phyloP scores from a whole-genome alignment of 1,140 invertebrate species.

The Ditylenchus dipsaci region DNA sequence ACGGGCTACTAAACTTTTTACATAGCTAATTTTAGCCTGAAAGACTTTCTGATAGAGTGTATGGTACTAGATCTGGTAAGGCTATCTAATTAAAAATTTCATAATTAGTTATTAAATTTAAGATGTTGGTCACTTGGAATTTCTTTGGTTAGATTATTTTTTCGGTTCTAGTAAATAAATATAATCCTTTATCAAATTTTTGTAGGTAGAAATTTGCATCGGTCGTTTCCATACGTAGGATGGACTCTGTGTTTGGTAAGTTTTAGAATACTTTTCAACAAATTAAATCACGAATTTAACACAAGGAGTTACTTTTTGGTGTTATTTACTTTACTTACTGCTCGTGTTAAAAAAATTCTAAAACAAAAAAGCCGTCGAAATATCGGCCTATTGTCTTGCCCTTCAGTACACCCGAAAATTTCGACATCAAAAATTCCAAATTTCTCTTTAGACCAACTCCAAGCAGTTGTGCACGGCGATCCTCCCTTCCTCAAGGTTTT shows the following conservation, averaged over 20 bases:
- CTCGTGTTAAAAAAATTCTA: too few relatives aligned
- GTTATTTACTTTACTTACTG: too few relatives aligned
- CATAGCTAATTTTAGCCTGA: slow-evolving; percentile 5
- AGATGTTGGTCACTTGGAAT: slow-evolving; percentile 10
- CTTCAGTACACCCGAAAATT: too few relatives aligned
- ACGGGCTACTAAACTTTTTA: too few relatives aligned
- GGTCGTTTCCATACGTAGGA: slow-evolving; percentile 5
- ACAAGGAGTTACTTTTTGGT: too few relatives aligned
- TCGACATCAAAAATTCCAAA: too few relatives aligned
- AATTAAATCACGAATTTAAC: neutral
- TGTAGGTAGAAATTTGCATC: slow-evolving; percentile 9
- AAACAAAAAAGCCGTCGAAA: too few relatives aligned
- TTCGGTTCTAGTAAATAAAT: too few relatives aligned
- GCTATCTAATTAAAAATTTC: too few relatives aligned
- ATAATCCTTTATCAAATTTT: neutral
- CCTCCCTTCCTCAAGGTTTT: neutral
- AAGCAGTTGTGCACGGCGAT: slow-evolving; percentile 7
- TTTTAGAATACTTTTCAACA: too few relatives aligned
- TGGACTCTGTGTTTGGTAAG: slow-evolving; percentile 7
- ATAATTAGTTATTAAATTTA: neutral
- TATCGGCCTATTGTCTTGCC: too few relatives aligned
- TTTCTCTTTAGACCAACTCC: slow-evolving; percentile 1
- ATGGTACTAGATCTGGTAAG: neutral
- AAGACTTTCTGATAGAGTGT: neutral
- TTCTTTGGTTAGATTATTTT: neutral